A percentile compares a stretch with the other conserved stretches of the same genome.
Conservation (phyloP, 1,140 invertebrate species). For the Cylas formicarius region DNA sequence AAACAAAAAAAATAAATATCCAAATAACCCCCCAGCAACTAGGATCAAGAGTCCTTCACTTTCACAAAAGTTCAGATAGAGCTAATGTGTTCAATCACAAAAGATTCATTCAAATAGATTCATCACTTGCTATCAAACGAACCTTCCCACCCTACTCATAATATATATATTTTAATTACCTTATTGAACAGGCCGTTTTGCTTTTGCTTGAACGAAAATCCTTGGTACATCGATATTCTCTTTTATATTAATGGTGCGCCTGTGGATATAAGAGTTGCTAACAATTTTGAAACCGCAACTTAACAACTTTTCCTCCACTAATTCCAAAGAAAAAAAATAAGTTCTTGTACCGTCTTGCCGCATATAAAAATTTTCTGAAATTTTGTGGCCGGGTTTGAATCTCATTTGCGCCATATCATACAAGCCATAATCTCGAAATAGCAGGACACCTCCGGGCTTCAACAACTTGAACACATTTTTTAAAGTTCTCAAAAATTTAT, state of each 20-base stretch:
- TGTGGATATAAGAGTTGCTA: conserved; percentile 67
- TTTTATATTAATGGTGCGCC: conserved; percentile 85
- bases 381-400: conserved; percentile 88
- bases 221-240: conserved; percentile 84
- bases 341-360: conserved; percentile 93
- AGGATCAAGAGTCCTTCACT: conserved; percentile 6
- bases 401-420: conserved; percentile 96
- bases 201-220: conserved; percentile 89
- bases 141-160: background rate
- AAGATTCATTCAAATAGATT: conserved; percentile 2
- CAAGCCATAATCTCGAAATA: conserved; percentile 96
- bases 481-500: conserved; percentile 66
- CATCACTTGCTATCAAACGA: background rate
- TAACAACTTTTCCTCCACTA: conserved; percentile 55
- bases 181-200: conserved; percentile 47
- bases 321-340: conserved; percentile 73
- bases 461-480: conserved; percentile 63
- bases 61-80: background rate
- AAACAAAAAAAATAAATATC: conserved; percentile 9
- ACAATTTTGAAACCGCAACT: conserved; percentile 62
- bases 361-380: conserved; percentile 91
- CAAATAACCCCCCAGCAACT: conserved; percentile 15
- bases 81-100: background rate
- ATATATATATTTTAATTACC: conserved; percentile 14
- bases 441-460: conserved; percentile 71